A percentile compares a stretch with the other conserved stretches of the same genome.
These are phyloP conservation scores for Drosophila nasuta DNA, from an alignment of 1,140 invertebrate species.

Conservation along the genomic window DNA sequence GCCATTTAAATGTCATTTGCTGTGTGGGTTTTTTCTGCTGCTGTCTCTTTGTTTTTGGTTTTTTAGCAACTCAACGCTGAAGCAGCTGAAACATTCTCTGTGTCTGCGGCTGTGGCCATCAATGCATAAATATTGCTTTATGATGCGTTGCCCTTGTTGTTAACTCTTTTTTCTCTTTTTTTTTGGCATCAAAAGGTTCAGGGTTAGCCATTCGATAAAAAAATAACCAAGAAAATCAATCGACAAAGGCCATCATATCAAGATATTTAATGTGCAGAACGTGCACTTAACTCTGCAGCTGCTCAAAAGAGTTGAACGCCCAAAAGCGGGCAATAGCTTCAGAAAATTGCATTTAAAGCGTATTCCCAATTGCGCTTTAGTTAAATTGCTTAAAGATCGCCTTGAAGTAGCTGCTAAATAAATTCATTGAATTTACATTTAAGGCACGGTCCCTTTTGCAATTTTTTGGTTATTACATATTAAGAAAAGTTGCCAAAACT, in stretches of 20 bases:
- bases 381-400: neutral
- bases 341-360: neutral
- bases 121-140: conserved; percentile 53
- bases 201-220: conserved; percentile 35
- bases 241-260: conserved; percentile 36
- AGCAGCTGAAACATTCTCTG: conserved; percentile 8
- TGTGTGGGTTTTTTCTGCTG: conserved; percentile 5
- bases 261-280: conserved; percentile 62
- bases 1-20: conserved; percentile 31
- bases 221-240: conserved; percentile 61
- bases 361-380: neutral
- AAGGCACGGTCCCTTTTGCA: neutral
- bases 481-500: too few species aligned
- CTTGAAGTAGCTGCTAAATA: neutral
- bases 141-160: conserved; percentile 36
- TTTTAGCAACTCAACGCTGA: conserved; percentile 21
- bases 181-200: conserved; percentile 33
- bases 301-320: neutral
- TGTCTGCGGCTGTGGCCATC: conserved; percentile 9
- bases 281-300: conserved; percentile 38
- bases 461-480: neutral
- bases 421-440: neutral
- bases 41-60: conserved; percentile 27
- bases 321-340: conserved; percentile 15
- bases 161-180: conserved; percentile 21